A percentile compares a stretch with the other conserved stretches of the same genome.
Evolutionary conservation across 1,140 invertebrate species (phyloP).

Genomic region (Achroia grisella): DNA sequence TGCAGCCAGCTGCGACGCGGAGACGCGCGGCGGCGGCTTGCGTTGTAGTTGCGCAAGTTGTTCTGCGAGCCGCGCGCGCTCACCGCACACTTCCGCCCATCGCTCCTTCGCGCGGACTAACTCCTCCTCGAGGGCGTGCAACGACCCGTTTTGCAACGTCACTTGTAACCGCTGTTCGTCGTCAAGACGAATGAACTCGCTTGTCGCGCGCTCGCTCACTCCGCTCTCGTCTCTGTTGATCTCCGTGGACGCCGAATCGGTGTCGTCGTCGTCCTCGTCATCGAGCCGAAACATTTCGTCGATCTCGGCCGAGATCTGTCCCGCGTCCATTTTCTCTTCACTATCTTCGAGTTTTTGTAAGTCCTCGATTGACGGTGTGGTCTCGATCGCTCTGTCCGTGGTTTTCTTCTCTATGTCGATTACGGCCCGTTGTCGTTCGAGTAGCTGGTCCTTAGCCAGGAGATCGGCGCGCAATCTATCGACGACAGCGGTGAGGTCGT

Average conservation of each 20-base stretch:
- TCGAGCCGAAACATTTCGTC: conserved; percentile 62
- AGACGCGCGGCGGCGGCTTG: conserved; percentile 27
- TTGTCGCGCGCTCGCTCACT: conserved; percentile 7
- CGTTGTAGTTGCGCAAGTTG: conserved; percentile 42
- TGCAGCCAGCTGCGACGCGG: conserved; percentile 23
- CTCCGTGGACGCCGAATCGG: conserved; percentile 47
- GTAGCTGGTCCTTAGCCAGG: conserved; percentile 25
- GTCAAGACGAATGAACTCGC: conserved; percentile 41
- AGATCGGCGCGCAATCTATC: conserved; percentile 42
- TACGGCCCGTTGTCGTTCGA: conserved; percentile 28
- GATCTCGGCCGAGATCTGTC: conserved; percentile 48
- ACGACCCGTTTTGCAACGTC: conserved; percentile 47
- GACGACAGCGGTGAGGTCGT: conserved; percentile 45
- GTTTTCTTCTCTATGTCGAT: conserved; percentile 4
- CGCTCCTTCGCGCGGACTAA: conserved; percentile 66
- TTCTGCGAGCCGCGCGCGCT: conserved; percentile 51
- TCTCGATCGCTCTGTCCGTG: conserved; percentile 39
- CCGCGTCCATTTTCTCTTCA: conserved; percentile 33
- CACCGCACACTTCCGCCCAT: conserved; percentile 54
- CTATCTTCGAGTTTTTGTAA: conserved; percentile 6
- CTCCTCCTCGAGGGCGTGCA: conserved; percentile 68
- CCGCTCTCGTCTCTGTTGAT: conserved; percentile 29
- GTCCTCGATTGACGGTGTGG: conserved; percentile 31
- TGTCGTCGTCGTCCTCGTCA: conserved; percentile 56
- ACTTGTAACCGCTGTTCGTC: conserved; percentile 47